A percentile compares a stretch with the other conserved stretches of the same genome.
Evolutionary conservation across 2,797 vertebrate species (phyloP).

Genomic region (Cyclopterus lumpus): DNA sequence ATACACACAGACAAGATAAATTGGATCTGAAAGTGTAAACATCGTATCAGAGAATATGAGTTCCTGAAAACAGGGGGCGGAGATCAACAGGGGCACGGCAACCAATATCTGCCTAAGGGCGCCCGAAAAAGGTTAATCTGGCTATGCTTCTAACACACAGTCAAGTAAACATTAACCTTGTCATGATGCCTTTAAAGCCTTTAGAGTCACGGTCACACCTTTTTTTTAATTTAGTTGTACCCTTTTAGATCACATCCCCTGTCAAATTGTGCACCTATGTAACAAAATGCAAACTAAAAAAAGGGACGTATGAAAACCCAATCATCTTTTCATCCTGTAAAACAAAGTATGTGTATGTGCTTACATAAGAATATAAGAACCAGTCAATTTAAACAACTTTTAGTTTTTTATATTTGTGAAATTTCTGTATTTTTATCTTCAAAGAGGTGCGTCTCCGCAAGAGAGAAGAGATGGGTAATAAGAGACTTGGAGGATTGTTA

Average conservation of each 20-base stretch:
- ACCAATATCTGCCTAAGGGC: neutral
- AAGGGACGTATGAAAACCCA: neutral
- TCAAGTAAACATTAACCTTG: neutral
- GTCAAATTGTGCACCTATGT: neutral
- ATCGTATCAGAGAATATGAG: neutral
- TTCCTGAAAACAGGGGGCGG: constrained; percentile 2
- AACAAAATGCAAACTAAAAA: neutral
- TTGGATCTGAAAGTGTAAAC: constrained; percentile 2
- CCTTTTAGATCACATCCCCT: neutral
- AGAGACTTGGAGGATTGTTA: constrained; percentile 78
- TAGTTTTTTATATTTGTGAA: neutral
- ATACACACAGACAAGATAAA: constrained; percentile 13
- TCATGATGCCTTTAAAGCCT: neutral
- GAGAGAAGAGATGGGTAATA: constrained; percentile 74
- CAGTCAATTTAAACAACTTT: neutral
- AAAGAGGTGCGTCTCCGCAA: constrained; percentile 69
- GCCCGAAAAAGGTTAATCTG: neutral
- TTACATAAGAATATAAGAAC: neutral
- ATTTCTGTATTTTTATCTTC: constrained; percentile 34
- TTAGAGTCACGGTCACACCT: neutral
- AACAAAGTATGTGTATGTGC: neutral
- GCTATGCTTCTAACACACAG: neutral
- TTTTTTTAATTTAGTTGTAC: neutral
- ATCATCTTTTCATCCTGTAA: neutral
- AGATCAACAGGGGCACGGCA: neutral